Percentiles rank a stretch among this genome's conserved stretches.
Evolutionary conservation across 2,113 vertebrate genomes (phyloP).

Genomic region (Aegotheles bennettii): DNA sequence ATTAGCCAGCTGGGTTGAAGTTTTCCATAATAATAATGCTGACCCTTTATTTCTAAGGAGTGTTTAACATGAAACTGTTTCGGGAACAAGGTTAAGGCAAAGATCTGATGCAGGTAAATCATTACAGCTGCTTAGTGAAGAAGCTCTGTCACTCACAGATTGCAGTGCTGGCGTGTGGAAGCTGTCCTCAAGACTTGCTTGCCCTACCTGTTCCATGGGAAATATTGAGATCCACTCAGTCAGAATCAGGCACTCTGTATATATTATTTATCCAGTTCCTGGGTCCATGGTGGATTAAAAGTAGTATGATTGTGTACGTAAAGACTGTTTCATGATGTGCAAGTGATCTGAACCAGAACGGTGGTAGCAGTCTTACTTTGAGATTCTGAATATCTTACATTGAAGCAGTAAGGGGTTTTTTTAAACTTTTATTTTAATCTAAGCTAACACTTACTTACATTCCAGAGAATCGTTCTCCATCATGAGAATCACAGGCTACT

Average conservation of each 20-base stretch:
- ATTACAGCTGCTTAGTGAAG: neutral
- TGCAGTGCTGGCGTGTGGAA: neutral
- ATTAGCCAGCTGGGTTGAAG: neutral
- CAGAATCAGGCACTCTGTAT: fast-evolving
- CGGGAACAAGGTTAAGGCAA: neutral
- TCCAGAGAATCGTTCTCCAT: neutral
- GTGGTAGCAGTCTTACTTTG: neutral
- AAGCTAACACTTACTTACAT: neutral
- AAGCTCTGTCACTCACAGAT: neutral
- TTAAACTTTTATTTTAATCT: neutral
- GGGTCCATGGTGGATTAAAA: neutral
- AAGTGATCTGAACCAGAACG: neutral
- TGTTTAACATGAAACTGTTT: neutral
- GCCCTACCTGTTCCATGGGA: neutral
- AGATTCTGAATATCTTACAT: neutral
- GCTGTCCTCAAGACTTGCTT: fast-evolving
- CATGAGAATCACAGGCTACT: neutral
- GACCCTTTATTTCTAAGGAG: neutral
- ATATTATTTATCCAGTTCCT: neutral
- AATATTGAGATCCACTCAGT: neutral
- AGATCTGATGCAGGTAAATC: neutral
- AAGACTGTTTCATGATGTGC: neutral
- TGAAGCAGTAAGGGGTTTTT: neutral
- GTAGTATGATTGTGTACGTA: neutral
- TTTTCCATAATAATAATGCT: neutral